Conservation (phyloP, 2,113 vertebrate genomes). For the Cebidichthys violaceus region DNA sequence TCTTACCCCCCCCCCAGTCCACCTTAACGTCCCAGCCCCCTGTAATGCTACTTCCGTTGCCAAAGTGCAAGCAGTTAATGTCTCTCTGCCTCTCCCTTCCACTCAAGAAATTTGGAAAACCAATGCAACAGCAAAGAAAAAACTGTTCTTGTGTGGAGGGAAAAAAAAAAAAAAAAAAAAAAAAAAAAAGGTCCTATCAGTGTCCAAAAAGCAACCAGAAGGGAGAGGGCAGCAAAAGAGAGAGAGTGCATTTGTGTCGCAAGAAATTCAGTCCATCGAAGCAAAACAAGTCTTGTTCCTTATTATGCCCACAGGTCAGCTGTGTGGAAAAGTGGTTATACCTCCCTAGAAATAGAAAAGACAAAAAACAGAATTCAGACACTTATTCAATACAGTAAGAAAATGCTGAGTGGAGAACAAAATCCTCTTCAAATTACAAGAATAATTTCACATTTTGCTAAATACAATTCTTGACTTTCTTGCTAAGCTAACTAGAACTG, state of each 20-base stretch:
- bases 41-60: slow-evolving; percentile 75
- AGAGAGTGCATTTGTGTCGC: slow-evolving; percentile 77
- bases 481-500: neutral
- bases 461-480: neutral
- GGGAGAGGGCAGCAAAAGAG: slow-evolving; percentile 63
- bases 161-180: no score
- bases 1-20: slow-evolving; percentile 26
- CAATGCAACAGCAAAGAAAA: slow-evolving; percentile 55
- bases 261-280: slow-evolving; percentile 66
- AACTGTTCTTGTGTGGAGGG: slow-evolving; percentile 4
- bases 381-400: neutral
- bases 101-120: slow-evolving; percentile 36
- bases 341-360: slow-evolving; percentile 76
- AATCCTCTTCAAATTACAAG: neutral
- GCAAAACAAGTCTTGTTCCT: slow-evolving; percentile 55
- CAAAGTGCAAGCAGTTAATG: slow-evolving; percentile 85
- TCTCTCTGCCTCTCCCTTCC: slow-evolving; percentile 67
- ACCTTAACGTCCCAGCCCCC: slow-evolving; percentile 43
- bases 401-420: neutral
- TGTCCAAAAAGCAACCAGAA: slow-evolving; percentile 53
- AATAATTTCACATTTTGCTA: neutral
- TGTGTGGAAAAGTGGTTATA: slow-evolving; percentile 71
- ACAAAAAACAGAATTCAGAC: neutral
- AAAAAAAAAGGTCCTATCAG: slow-evolving; percentile 17
- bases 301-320: slow-evolving; percentile 9